Conservation (phyloP, 2,113 vertebrate genomes). For the Orcinus orca region DNA sequence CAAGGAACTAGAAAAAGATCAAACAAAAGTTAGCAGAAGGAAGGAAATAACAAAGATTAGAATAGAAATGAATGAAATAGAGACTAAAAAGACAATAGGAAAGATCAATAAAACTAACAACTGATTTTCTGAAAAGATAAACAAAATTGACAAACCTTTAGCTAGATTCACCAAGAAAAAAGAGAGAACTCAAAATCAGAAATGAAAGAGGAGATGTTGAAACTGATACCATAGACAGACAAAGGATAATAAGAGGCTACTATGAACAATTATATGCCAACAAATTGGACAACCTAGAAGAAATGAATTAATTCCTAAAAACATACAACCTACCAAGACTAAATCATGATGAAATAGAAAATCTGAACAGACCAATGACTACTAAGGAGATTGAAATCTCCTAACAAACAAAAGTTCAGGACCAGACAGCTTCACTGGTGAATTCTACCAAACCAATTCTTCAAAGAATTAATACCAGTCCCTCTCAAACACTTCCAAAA, state of each 20-base stretch:
- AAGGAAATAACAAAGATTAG: not conserved
- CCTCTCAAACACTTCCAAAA: not conserved
- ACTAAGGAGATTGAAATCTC: not conserved
- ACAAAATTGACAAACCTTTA: not conserved
- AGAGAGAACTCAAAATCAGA: not conserved
- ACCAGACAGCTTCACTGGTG: not conserved
- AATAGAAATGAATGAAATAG: not conserved
- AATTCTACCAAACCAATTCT: not conserved
- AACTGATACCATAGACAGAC: not conserved
- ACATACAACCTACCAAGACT: not conserved
- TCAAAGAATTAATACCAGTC: not conserved
- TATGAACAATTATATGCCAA: not conserved
- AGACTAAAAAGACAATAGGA: not conserved
- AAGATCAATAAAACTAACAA: not conserved
- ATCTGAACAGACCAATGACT: not conserved
- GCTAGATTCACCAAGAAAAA: not conserved
- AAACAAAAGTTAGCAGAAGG: not conserved
- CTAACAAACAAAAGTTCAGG: not conserved
- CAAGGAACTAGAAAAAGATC: not conserved
- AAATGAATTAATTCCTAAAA: not conserved
- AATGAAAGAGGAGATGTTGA: not conserved
- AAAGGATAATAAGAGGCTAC: not conserved
- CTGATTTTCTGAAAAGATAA: not conserved
- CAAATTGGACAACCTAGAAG: not conserved
- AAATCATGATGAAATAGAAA: not conserved